phyloP scores from a whole-genome alignment of 2,113 vertebrate genomes.

The Circaetus cinerascens region DNA sequence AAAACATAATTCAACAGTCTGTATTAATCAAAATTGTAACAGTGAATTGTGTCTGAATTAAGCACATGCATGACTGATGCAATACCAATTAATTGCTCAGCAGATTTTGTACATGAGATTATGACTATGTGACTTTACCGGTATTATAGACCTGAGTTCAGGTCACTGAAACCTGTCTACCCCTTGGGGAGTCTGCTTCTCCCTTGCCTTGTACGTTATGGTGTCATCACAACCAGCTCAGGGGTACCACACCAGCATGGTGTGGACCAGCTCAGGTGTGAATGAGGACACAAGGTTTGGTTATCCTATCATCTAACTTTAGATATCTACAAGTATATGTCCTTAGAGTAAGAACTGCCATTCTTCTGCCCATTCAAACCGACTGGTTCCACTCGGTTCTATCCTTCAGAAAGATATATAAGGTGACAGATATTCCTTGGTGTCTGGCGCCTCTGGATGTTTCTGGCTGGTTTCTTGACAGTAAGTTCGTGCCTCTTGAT shows the following conservation, averaged over 20 bases:
- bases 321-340: neutral
- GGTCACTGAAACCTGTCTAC: neutral
- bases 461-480: neutral
- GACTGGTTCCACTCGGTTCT: neutral
- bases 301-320: neutral
- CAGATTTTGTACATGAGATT: neutral
- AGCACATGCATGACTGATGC: neutral
- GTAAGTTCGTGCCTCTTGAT: neutral
- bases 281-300: neutral
- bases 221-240: neutral
- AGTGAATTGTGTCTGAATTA: neutral
- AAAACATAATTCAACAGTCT: neutral
- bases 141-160: neutral
- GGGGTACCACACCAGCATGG: neutral
- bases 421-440: neutral
- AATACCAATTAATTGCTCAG: neutral
- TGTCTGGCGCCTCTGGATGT: neutral
- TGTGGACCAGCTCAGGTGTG: neutral
- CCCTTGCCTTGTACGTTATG: accelerated
- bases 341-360: neutral
- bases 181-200: neutral
- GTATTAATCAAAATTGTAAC: neutral
- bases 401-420: neutral
- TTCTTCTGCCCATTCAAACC: neutral
- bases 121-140: neutral